Conservation (phyloP, 2,113 vertebrate species). For the Nicator chloris region DNA sequence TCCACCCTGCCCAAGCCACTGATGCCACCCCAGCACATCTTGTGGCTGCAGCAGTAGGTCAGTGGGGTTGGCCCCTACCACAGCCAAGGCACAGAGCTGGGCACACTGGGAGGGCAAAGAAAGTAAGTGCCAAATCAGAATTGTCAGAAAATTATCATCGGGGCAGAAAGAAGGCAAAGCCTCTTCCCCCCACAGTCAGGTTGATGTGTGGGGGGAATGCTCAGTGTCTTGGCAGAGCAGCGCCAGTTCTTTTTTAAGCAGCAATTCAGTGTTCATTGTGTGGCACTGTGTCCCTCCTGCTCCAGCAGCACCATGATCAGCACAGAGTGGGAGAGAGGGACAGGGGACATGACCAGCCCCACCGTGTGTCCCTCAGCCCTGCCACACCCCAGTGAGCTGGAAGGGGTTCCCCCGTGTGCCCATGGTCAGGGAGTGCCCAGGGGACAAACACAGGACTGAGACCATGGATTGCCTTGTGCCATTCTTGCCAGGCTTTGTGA, state of each 20-base stretch:
- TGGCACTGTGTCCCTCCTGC: slow-evolving; percentile 29
- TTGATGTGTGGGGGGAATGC: slow-evolving; percentile 83
- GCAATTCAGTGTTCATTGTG: slow-evolving; percentile 49
- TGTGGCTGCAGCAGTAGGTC: neutral
- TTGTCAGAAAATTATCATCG: slow-evolving; percentile 86
- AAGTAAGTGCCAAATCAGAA: slow-evolving; percentile 81
- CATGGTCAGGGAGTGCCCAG: neutral
- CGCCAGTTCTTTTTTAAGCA: slow-evolving; percentile 13
- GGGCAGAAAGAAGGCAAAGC: slow-evolving; percentile 84
- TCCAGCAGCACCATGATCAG: slow-evolving; percentile 52
- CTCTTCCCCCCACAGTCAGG: slow-evolving; percentile 74
- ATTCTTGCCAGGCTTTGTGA: neutral
- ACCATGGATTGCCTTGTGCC: neutral
- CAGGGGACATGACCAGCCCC: slow-evolving; percentile 19
- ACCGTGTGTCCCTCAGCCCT: slow-evolving; percentile 25
- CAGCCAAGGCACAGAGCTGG: neutral
- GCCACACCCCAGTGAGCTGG: neutral
- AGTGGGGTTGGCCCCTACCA: neutral
- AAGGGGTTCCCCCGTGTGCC: neutral
- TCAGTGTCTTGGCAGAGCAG: slow-evolving; percentile 63
- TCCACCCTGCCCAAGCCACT: fast-evolving
- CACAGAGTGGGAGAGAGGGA: slow-evolving; percentile 11
- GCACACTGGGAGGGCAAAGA: slow-evolving; percentile 77
- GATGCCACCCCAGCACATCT: neutral
- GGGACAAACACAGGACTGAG: slow-evolving; percentile 51